Percentiles rank a stretch among this genome's conserved stretches.
These are phyloP conservation scores for Lontra canadensis DNA, from an alignment of 2,113 vertebrate species.

Conservation along the genomic window DNA sequence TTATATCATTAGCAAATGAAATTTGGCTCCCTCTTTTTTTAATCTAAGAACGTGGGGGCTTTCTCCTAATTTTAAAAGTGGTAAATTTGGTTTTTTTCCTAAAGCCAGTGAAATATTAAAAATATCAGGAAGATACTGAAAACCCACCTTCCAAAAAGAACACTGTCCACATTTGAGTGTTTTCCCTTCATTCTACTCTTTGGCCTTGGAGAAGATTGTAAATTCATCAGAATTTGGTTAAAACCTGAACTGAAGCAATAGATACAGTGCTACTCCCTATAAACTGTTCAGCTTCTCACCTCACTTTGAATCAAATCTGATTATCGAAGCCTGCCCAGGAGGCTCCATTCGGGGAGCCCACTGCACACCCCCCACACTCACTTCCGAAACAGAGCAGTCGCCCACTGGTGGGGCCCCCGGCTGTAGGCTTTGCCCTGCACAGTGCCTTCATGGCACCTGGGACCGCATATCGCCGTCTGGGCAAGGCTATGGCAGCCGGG, in stretches of 20 bases:
- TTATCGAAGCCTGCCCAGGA: too few species aligned
- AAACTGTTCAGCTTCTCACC: background rate
- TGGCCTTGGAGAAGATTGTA: background rate
- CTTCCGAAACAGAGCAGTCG: background rate
- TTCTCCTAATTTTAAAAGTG: background rate
- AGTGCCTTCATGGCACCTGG: background rate
- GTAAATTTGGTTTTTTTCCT: background rate
- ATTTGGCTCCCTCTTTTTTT: constrained; percentile 34
- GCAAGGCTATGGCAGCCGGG: accelerated
- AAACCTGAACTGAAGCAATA: background rate
- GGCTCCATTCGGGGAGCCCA: background rate
- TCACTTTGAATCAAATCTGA: background rate
- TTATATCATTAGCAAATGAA: constrained; percentile 13
- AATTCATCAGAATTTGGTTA: constrained; percentile 36
- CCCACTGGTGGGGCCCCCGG: background rate
- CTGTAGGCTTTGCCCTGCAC: background rate
- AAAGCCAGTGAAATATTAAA: background rate
- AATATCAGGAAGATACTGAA: background rate
- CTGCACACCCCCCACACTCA: too few species aligned
- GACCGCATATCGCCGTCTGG: background rate
- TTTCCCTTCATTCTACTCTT: background rate
- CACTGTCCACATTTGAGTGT: background rate
- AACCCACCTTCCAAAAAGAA: background rate
- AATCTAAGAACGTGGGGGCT: background rate
- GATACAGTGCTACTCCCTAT: background rate